phyloP scores from a whole-genome alignment of 2,888 invertebrate species.

The Sarcophaga rosellei region DNA sequence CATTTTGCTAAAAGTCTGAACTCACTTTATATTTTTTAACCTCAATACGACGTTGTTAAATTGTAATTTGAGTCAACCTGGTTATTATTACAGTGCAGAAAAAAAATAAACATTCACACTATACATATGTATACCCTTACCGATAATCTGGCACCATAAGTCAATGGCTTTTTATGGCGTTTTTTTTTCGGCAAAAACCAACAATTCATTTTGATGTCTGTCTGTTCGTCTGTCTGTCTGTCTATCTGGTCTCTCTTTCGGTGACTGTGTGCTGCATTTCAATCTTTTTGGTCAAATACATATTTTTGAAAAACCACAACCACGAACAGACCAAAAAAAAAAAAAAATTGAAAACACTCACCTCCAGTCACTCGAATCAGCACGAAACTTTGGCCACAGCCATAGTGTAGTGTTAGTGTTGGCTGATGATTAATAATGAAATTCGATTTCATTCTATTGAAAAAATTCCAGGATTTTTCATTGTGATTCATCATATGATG shows the following conservation, averaged over 20 bases:
- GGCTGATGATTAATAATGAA: conserved; percentile 38
- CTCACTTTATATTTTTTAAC: conserved; percentile 36
- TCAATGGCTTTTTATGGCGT: conserved; percentile 37
- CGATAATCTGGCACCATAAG: conserved; percentile 16
- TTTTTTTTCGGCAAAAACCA: conserved; percentile 33
- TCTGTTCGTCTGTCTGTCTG: neutral
- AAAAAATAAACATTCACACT: conserved; percentile 20
- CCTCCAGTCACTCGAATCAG: neutral
- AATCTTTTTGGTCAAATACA: neutral
- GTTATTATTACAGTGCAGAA: conserved; percentile 13
- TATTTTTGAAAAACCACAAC: neutral
- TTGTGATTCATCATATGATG: conserved; percentile 56
- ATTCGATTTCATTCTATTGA: conserved; percentile 44
- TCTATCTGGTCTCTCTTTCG: neutral
- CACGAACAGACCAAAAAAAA: neutral
- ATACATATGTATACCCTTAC: neutral
- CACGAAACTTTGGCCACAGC: neutral
- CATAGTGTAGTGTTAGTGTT: conserved; percentile 3
- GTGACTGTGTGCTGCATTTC: neutral
- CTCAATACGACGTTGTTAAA: conserved; percentile 40
- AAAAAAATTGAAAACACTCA: neutral
- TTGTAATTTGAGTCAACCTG: conserved; percentile 58
- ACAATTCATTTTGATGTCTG: conserved; percentile 44
- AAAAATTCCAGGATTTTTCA: conserved; percentile 48
- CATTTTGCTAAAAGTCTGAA: neutral